These are phyloP conservation scores for Conus canariensis DNA, from an alignment of 2,888 invertebrate genomes.

Conservation along the genomic window DNA sequence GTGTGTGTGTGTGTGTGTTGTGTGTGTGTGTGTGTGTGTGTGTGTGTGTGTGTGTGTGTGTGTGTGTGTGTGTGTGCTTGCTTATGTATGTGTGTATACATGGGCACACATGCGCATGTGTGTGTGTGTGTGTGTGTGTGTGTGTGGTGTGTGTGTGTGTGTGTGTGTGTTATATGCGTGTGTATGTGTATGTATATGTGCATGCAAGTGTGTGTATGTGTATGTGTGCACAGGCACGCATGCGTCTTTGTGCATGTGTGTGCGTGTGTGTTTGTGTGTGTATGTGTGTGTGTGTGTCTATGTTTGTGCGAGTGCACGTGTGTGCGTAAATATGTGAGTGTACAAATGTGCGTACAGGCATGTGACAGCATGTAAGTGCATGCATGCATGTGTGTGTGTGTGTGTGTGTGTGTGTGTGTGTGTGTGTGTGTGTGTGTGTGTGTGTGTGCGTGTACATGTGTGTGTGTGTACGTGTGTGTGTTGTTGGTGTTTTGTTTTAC, in stretches of 20 bases:
- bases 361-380: too few species aligned
- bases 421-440: too few species aligned
- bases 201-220: slow-evolving; percentile 2
- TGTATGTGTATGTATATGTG: slow-evolving; percentile 9
- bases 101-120: neutral
- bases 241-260: neutral
- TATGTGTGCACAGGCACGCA: neutral
- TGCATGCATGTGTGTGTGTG: too few species aligned
- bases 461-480: too few species aligned
- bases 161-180: neutral
- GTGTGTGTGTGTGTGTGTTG: too few species aligned
- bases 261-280: neutral
- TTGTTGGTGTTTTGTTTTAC: too few species aligned
- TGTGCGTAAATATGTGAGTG: too few species aligned
- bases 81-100: neutral
- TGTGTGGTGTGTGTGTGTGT: neutral
- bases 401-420: too few species aligned
- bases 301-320: neutral
- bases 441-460: too few species aligned
- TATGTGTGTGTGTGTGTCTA: neutral
- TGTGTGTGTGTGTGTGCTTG: too few species aligned
- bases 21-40: neutral
- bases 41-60: neutral
- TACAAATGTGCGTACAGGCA: too few species aligned
- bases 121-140: neutral